phyloP scores from a whole-genome alignment of 1,140 invertebrate species.

The Drosophila parvula region DNA sequence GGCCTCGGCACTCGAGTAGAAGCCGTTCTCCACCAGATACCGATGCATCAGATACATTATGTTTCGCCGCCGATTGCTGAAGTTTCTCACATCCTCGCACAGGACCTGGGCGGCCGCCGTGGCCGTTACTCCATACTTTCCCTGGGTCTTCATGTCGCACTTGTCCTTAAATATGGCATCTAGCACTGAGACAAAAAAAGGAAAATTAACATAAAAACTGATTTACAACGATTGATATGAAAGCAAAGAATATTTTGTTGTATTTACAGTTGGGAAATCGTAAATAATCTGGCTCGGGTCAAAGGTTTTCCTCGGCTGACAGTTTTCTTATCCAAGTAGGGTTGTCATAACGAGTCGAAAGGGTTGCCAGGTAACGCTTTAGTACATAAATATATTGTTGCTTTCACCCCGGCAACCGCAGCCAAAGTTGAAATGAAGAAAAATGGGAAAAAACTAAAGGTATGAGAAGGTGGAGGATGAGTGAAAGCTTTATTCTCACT shows the following conservation, averaged over 20 bases:
- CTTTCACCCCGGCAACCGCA: conserved; percentile 6
- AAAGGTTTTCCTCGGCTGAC: not conserved
- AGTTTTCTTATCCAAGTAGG: conserved; percentile 3
- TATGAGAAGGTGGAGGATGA: not conserved
- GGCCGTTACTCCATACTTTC: conserved; percentile 65
- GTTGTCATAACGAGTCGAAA: conserved; percentile 11
- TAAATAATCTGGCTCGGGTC: not conserved
- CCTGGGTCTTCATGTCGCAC: conserved; percentile 58
- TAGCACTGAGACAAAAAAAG: not conserved
- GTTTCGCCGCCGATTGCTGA: conserved; percentile 87
- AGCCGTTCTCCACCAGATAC: conserved; percentile 91
- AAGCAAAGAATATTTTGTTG: not conserved
- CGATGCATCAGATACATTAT: conserved; percentile 91
- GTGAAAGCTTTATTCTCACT: not conserved
- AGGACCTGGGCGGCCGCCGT: conserved; percentile 47
- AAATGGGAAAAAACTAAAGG: conserved; percentile 1
- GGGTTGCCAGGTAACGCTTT: conserved; percentile 22
- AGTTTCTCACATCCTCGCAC: conserved; percentile 74
- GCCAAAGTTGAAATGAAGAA: conserved; percentile 8
- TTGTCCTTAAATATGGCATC: not conserved
- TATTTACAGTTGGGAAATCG: conserved; percentile 5
- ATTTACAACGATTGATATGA: too few relatives aligned
- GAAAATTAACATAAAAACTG: not conserved
- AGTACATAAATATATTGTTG: not conserved
- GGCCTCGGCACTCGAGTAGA: conserved; percentile 86